Evolutionary conservation across 2,113 vertebrate species (phyloP), one percentile per base, ranked within the genome.

Genomic region (Tenrec ecaudatus): DNA sequence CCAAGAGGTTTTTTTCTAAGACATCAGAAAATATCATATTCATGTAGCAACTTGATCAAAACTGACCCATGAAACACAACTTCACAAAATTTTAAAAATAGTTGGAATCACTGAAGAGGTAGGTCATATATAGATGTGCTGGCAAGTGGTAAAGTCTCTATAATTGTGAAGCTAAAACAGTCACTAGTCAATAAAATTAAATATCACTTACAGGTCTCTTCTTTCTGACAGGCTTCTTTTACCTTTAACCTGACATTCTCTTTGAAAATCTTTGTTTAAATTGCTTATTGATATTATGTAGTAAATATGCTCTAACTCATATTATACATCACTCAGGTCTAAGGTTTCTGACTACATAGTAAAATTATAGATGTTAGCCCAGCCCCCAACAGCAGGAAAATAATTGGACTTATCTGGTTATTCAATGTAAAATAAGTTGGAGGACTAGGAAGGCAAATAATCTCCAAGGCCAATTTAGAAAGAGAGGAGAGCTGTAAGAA

Each of bases 221-320:
- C 88, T 93, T 66, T 82, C 68, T 88, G 43, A 83, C 6, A 16
- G 75, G 16, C 22, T 84, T 85, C 33, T 92, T 92, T 90, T 95
- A 75, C 92, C 89, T 92, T 94, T 82, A 95, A 57, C n/a, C 25
- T 79, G 93, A 94, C 82, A 68, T 79, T 95, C 86, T 88, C 47
- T 27, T 29, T 14, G 76, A 69, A 40, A 11, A 17, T 69, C 43
- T 53, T 16, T 36, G 47, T 93, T 88, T 94, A 95, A 94, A 90
- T 86, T 92, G 80, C 43, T 92, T 86, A 86, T 66, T 69, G 91
- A 90, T 80, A 40, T 31, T 68, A 83, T n/a, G 36, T 53, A 58
- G 47, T 92, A 93, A 90, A 92, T 81, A 80, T 3, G 58, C 22
- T 58, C 29, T 47, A 19, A 19, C 82, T 92, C 57, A 38, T 69